A percentile compares a stretch with the other conserved stretches of the same genome.
Conservation (phyloP, 2,113 vertebrate genomes). For the Dicrurus megarhynchus region DNA sequence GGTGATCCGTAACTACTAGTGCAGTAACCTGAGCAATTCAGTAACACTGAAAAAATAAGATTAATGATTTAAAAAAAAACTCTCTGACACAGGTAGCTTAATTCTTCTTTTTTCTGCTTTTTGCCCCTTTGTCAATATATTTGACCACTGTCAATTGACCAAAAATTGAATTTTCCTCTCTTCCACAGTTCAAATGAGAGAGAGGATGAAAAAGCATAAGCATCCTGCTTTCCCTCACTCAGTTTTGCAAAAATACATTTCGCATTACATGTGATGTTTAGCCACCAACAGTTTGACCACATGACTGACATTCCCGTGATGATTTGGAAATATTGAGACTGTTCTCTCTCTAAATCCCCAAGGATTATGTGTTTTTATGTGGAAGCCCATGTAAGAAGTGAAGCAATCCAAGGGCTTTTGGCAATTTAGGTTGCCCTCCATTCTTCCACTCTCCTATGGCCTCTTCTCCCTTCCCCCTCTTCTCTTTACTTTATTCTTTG, state of each 20-base stretch:
- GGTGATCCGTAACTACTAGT: not conserved
- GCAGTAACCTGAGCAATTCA: not conserved
- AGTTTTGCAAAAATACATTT: not conserved
- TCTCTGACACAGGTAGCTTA: not conserved
- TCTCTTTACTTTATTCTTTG: not conserved
- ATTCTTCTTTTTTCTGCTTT: not conserved
- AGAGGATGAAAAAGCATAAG: not conserved
- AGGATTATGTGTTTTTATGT: not conserved
- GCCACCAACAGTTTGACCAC: not conserved
- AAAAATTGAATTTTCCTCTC: not conserved
- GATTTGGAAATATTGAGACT: slow-evolving; percentile 12
- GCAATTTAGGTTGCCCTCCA: not conserved
- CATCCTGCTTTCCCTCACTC: not conserved
- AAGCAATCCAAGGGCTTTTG: not conserved
- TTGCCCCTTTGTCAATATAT: not conserved
- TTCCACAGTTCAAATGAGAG: not conserved
- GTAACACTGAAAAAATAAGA: not conserved
- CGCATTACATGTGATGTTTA: not conserved
- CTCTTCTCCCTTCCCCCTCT: not conserved
- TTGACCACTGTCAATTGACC: not conserved
- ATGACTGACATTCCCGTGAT: not conserved
- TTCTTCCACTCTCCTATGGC: not conserved
- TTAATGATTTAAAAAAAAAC: not conserved
- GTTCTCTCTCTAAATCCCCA: not conserved
- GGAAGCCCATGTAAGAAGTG: not conserved